Evolutionary conservation across 2,113 vertebrate genomes (phyloP), one percentile per base, ranked within the genome.

Genomic region (Bujurquina vittata): DNA sequence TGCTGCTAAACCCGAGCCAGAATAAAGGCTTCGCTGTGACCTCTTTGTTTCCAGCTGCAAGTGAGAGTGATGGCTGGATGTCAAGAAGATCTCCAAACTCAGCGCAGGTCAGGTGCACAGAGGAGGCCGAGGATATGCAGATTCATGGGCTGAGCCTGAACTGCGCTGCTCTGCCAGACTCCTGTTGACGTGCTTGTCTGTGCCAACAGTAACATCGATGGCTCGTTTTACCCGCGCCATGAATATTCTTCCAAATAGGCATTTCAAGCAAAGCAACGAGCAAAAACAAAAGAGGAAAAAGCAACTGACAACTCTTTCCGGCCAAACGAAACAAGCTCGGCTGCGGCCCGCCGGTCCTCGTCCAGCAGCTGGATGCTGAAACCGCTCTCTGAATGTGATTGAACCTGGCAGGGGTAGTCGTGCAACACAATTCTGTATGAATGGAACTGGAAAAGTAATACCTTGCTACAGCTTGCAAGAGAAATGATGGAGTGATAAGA

Each of bases 201-300:
- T 58, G 88, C 92, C 91, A 94, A 84, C 3, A 87, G 87, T 89
- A 93, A 91, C 83, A 84, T 80, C 85, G 75, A 60, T 69, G 7
- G 2, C 37, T 79, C 4, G 54, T 73, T 84, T 83, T 67, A 22
- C 52, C 11, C 26, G 52, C 67, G 49, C 81, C 56, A 0, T 6
- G 79, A 6, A 82, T 22, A 52, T 37, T 83, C 56, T 77, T 76
- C 76, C 85, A 76, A 60, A 81, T 26, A 56, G 65, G 60, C 46
- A 26, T 65, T 75, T 81, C 18, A 23, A 62, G n/a, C 40, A 73
- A 62, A 60, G 43, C 75, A 58, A 29, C 58, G 20, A 63, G 54
- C 4, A 35, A 79, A 54, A 80, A 22, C 17, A 26, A 65, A 10
- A 31, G 49, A 55, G 60, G 29, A 35, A 67, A 63, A 81, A 65